Conservation (phyloP, 2,113 vertebrate species). For the Psilopsiagon aurifrons region DNA sequence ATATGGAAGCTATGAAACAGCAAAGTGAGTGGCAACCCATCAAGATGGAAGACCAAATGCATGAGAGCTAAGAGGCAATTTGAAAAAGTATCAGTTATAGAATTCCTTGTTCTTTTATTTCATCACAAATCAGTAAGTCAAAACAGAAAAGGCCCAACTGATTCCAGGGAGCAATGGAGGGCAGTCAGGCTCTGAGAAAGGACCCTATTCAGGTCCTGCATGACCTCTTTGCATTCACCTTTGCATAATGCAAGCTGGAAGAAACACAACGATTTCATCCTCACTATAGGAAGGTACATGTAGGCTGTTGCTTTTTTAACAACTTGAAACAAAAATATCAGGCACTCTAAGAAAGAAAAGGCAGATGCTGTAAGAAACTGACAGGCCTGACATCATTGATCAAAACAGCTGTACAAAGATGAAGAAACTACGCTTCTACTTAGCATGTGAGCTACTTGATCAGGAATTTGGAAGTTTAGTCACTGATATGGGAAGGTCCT, state of each 20-base stretch:
- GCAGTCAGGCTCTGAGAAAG: neutral
- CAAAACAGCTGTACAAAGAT: neutral
- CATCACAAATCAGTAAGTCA: neutral
- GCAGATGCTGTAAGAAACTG: neutral
- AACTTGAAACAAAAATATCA: neutral
- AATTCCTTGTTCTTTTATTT: neutral
- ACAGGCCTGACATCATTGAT: neutral
- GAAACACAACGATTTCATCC: neutral
- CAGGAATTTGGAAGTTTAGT: neutral
- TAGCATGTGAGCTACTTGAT: neutral
- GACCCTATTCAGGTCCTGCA: neutral
- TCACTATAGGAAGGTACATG: neutral
- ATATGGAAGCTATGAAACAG: neutral
- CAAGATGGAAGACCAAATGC: neutral
- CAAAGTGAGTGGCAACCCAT: neutral
- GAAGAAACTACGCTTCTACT: neutral
- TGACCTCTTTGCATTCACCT: neutral
- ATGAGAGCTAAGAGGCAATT: neutral
- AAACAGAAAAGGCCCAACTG: neutral
- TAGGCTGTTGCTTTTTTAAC: neutral
- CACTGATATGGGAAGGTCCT: neutral
- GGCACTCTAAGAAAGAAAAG: neutral
- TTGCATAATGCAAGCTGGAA: neutral
- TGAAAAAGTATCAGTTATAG: neutral
- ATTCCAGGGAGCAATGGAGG: neutral